Conservation (phyloP, 2,888 invertebrate species). For the Tineola bisselliella region DNA sequence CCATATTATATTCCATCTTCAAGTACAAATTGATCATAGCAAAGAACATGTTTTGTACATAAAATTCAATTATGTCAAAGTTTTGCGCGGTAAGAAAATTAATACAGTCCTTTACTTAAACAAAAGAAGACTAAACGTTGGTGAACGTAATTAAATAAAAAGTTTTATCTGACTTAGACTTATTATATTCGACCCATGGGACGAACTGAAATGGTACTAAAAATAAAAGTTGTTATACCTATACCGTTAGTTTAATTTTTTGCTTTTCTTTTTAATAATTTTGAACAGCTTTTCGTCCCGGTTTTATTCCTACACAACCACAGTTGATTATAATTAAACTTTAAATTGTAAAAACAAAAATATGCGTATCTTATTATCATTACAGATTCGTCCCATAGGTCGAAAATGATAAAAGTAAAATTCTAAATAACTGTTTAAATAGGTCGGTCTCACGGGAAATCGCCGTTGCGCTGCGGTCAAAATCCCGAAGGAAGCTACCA, state of each 20-base stretch:
- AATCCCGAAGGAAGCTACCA: background rate
- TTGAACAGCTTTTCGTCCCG: no score
- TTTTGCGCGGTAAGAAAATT: background rate
- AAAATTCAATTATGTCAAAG: background rate
- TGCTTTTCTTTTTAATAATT: no score
- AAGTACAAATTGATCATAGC: no score
- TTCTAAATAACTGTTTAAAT: background rate
- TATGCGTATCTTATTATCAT: no score
- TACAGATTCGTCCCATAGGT: background rate
- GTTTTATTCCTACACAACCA: no score
- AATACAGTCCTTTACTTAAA: background rate
- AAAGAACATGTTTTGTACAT: background rate
- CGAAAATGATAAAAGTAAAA: background rate
- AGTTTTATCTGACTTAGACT: background rate
- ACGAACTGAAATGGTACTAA: background rate
- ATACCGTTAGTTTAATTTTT: no score
- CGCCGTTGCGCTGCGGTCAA: conserved; percentile 1
- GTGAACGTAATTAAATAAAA: background rate
- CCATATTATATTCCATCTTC: no score
- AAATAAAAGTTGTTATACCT: no score
- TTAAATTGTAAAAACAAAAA: no score
- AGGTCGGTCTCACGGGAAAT: background rate
- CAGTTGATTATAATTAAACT: no score
- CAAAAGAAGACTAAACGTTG: background rate
- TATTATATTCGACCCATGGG: background rate